phyloP scores from a whole-genome alignment of 2,797 vertebrate species.

The Spinus pinus region DNA sequence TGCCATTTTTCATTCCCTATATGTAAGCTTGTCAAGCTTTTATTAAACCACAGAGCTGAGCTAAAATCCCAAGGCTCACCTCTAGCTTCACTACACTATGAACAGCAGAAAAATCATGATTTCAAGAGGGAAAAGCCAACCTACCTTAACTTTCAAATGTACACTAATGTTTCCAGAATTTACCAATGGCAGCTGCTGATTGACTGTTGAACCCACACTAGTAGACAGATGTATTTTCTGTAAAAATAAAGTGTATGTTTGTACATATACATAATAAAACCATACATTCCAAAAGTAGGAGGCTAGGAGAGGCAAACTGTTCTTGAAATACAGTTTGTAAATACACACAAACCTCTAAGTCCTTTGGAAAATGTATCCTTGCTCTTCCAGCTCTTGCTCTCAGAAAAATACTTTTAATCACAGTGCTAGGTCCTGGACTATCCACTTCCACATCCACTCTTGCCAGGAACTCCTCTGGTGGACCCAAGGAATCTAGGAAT shows the following conservation, averaged over 20 bases:
- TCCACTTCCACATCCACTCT: conserved; percentile 93
- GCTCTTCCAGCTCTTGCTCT: conserved; percentile 87
- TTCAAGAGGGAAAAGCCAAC: background rate
- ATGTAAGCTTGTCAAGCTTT: background rate
- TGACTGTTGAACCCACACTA: conserved; percentile 78
- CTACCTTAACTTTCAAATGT: conserved; percentile 82
- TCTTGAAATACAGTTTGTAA: background rate
- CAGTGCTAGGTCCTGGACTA: conserved; percentile 85
- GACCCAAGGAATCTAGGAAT: conserved; percentile 79
- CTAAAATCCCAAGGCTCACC: background rate
- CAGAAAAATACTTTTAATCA: conserved; percentile 86
- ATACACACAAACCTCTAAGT: conserved; percentile 83
- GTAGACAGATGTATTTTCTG: conserved; percentile 85
- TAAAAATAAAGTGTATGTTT: background rate
- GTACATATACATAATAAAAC: background rate
- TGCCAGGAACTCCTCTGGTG: conserved; percentile 87
- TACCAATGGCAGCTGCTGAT: conserved; percentile 88
- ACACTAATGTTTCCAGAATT: conserved; percentile 96
- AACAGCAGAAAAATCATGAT: background rate
- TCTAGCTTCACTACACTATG: background rate
- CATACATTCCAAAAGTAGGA: background rate
- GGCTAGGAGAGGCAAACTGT: background rate
- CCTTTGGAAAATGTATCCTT: conserved; percentile 90
- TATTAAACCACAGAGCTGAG: background rate
- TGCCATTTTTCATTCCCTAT: background rate